Percentiles rank a stretch among this genome's conserved stretches.
Evolutionary conservation across 2,888 invertebrate genomes (phyloP).

Genomic region (Ornithoptera priamus): DNA sequence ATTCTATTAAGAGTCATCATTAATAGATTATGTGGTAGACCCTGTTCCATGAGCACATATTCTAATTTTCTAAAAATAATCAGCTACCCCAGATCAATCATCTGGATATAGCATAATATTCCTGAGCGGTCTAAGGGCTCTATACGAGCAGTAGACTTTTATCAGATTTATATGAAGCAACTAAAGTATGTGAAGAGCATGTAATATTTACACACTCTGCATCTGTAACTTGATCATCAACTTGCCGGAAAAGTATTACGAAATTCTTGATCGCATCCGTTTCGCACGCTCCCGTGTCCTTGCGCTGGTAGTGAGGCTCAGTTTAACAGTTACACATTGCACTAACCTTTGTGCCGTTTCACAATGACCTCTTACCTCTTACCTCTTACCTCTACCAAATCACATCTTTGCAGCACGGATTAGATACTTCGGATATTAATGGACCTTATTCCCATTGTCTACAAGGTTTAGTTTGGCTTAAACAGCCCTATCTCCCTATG

Average conservation of each 20-base stretch:
- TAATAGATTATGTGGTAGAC: too few species aligned
- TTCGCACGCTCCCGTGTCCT: conserved; percentile 27
- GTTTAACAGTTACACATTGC: conserved; percentile 27
- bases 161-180: too few species aligned
- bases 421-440: background rate
- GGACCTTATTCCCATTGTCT: background rate
- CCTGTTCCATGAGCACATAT: too few species aligned
- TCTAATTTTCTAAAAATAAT: too few species aligned
- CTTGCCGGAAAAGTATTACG: conserved; percentile 1
- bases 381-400: too few species aligned
- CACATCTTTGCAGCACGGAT: conserved; percentile 37
- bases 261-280: conserved; percentile 14
- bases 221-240: background rate
- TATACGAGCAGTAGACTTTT: too few species aligned
- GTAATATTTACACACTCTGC: background rate
- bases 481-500: background rate
- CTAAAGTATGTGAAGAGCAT: too few species aligned
- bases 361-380: conserved; percentile 58
- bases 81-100: too few species aligned
- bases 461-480: conserved; percentile 3
- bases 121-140: too few species aligned
- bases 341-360: conserved; percentile 56
- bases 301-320: conserved; percentile 19
- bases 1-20: too few species aligned
- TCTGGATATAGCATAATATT: too few species aligned